Base-by-base conservation (phyloP, 2,113 vertebrate species). In the Mustelus asterias region DNA sequence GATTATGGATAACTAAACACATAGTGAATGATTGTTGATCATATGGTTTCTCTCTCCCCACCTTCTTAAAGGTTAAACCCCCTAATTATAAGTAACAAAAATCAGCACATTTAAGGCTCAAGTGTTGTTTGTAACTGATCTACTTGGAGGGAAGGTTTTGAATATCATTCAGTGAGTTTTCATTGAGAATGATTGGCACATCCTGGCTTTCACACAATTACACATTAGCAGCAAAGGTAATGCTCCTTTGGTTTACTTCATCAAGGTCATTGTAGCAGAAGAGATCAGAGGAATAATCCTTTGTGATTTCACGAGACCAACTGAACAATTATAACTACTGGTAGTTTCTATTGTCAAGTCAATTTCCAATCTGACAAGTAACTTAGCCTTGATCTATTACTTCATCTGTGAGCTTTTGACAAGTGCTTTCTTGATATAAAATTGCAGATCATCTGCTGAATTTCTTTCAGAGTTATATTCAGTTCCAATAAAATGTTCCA, bases 201-300 rank as follows among this genome's bases (percentile, higher is more conserved):
- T 24, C n/a, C 37, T 69, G 26, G 11, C 63, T 13, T 11, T 44
- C 20, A 44, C 65, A 69, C 33, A 69, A 69, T 94, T 94, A 5
- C 16, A 18, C 24, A 67, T 69, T 69, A 67, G 9, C 63, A 67
- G 60, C 92, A 20, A n/a, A 94, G 20, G 16, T 65, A 65, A 69
- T 54, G 44, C 20, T 37, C 6, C 1, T 69, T 69, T 9, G 18
- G 37, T 44, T 69, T 94, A 37, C 2, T 26, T 63, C 29, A 90
- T 90, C 65, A 94, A 94, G 93, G 37, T 70, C 93, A 94, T 70
- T 94, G 26, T 69, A 94, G 41, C 41, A 70, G 37, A 65, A 70
- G 93, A 65, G 1, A 94, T 37, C 88, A 92, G 1, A 70, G 37
- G 65, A 94, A 48, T 70, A 24, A 48, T 70, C 93, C 37, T 48